Conservation (phyloP, 1,140 invertebrate genomes). For the Arion vulgaris region DNA sequence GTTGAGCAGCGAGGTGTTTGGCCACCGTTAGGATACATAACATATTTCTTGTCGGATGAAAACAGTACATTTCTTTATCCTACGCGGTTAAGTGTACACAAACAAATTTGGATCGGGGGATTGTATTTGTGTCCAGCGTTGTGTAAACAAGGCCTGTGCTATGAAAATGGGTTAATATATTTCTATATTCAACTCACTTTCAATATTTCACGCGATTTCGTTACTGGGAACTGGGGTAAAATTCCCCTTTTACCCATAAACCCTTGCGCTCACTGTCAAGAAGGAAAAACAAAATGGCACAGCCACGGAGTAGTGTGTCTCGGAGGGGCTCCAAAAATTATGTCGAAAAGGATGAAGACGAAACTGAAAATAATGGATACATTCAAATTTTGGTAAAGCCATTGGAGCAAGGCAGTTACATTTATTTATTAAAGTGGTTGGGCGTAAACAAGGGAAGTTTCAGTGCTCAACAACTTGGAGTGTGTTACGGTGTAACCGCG, state of each 20-base stretch:
- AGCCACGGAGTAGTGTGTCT: slow-evolving; percentile 55
- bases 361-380: slow-evolving; percentile 69
- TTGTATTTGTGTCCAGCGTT: too few species aligned
- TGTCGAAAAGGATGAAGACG: slow-evolving; percentile 64
- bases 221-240: not conserved
- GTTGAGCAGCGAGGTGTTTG: too few species aligned
- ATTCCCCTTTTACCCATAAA: slow-evolving; percentile 41
- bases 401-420: slow-evolving; percentile 65
- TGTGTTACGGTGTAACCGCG: slow-evolving; percentile 58
- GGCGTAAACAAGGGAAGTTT: slow-evolving; percentile 57
- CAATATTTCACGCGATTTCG: not conserved
- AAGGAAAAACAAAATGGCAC: slow-evolving; percentile 60
- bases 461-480: slow-evolving; percentile 59
- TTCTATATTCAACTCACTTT: not conserved
- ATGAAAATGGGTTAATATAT: not conserved
- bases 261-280: slow-evolving; percentile 28
- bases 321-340: slow-evolving; percentile 67
- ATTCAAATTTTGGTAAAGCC: slow-evolving; percentile 69
- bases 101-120: too few species aligned
- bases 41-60: too few species aligned
- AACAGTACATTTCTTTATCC: too few species aligned
- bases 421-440: slow-evolving; percentile 62
- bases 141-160: not conserved
- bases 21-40: too few species aligned
- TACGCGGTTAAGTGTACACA: too few species aligned